A percentile compares a stretch with the other conserved stretches of the same genome.
Conservation (phyloP, 2,113 vertebrate species). For the Delphinapterus leucas region DNA sequence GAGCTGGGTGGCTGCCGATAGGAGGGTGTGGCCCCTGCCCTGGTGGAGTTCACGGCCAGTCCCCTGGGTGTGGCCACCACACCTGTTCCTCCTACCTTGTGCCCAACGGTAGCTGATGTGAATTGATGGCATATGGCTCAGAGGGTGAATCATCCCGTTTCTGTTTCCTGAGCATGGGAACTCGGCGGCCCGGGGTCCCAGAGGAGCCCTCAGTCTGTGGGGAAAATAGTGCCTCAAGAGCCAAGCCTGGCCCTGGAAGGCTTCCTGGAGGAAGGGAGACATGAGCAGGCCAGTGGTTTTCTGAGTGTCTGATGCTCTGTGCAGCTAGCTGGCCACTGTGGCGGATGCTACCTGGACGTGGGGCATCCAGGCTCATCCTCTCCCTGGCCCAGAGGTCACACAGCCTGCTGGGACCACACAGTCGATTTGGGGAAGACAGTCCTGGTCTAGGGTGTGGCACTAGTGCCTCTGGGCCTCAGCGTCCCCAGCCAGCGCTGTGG, state of each 20-base stretch:
- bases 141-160: accelerated
- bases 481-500: neutral
- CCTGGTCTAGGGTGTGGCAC: too few species aligned
- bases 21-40: neutral
- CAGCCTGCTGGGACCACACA: neutral
- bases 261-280: neutral
- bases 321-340: neutral
- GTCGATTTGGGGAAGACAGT: neutral
- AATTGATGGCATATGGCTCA: accelerated
- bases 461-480: neutral
- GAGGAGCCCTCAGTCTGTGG: neutral
- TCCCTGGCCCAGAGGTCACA: neutral
- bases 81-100: neutral
- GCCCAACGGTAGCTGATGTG: neutral
- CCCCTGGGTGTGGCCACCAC: neutral
- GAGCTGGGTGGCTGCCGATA: neutral
- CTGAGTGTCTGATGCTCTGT: accelerated
- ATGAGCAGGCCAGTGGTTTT: neutral
- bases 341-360: neutral
- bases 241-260: neutral
- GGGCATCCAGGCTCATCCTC: too few species aligned
- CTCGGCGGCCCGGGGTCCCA: neutral
- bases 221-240: neutral
- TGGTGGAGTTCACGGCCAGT: neutral
- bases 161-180: neutral